A percentile compares a stretch with the other conserved stretches of the same genome.
These are phyloP conservation scores for Lates japonicus DNA, from an alignment of 2,797 vertebrate species.

Conservation along the genomic window DNA sequence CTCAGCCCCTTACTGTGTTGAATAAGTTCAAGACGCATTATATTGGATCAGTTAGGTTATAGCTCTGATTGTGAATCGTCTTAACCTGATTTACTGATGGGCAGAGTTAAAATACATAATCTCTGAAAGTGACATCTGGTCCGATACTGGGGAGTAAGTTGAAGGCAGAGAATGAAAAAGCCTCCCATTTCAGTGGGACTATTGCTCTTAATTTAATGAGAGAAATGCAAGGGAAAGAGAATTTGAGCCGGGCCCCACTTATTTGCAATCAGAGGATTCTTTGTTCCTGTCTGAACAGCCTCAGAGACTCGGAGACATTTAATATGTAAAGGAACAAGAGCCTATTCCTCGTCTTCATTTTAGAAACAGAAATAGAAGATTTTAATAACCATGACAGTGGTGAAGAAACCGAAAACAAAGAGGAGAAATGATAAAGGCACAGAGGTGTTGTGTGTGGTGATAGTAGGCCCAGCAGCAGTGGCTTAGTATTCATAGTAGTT, in stretches of 20 bases:
- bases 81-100: not conserved
- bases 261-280: not conserved
- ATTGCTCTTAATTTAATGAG: too few species aligned
- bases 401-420: not conserved
- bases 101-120: not conserved
- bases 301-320: not conserved
- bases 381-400: not conserved
- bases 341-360: not conserved
- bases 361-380: not conserved
- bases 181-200: not conserved
- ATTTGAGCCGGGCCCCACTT: not conserved
- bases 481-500: constrained; percentile 43
- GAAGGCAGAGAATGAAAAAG: too few species aligned
- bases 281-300: not conserved
- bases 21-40: not conserved
- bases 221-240: too few species aligned
- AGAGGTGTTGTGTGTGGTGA: constrained; percentile 16
- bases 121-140: not conserved
- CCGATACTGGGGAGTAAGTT: not conserved
- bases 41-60: not conserved
- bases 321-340: not conserved
- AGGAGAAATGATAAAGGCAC: not conserved
- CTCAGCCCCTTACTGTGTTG: not conserved
- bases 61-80: not conserved
- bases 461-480: not conserved